phyloP scores from a whole-genome alignment of 2,797 vertebrate species.

The Coregonus sp. region DNA sequence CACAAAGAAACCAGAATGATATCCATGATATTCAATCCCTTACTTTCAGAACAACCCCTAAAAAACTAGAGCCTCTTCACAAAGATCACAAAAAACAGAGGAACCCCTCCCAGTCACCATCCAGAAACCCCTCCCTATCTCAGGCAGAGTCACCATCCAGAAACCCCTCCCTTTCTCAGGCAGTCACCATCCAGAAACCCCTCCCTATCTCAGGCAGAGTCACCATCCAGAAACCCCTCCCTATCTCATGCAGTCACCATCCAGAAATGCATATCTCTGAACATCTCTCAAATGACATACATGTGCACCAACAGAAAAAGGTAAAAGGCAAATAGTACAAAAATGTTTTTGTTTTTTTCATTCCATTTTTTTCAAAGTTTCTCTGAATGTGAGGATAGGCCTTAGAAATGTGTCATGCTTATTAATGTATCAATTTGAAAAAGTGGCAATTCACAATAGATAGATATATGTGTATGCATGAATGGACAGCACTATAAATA shows the following conservation, averaged over 20 bases:
- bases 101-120: conserved; percentile 2
- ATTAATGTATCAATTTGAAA: conserved; percentile 84
- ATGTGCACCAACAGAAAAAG: conserved; percentile 56
- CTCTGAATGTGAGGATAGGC: conserved; percentile 76
- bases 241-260: too few species aligned
- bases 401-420: conserved; percentile 93
- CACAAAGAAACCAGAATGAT: conserved; percentile 25
- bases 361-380: conserved; percentile 21
- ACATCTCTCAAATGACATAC: conserved; percentile 26
- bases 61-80: not conserved
- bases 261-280: not conserved
- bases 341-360: conserved; percentile 67
- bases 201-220: too few species aligned
- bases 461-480: conserved; percentile 58
- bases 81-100: not conserved
- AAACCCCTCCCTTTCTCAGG: too few species aligned
- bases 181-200: too few species aligned
- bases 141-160: too few species aligned
- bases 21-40: conserved; percentile 11
- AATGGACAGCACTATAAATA: conserved; percentile 79
- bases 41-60: conserved; percentile 4
- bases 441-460: conserved; percentile 90
- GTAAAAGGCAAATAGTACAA: conserved; percentile 86
- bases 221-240: too few species aligned
- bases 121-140: not conserved